Evolutionary conservation across 2,888 invertebrate genomes (phyloP).

Genomic region (Embidobia sp.): DNA sequence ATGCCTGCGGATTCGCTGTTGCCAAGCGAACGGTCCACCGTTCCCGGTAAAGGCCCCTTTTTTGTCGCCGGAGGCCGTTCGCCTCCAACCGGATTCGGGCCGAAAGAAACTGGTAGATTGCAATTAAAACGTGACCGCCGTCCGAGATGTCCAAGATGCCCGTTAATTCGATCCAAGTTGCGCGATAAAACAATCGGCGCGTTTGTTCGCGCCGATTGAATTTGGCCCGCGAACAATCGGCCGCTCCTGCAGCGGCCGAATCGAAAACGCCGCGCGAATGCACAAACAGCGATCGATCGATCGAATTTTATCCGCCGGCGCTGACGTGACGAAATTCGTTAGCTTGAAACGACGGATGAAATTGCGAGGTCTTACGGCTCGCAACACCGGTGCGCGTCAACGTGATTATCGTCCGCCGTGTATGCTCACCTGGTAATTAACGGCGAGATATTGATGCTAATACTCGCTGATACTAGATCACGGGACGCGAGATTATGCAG

Average conservation of each 20-base stretch:
- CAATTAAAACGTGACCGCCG: slow-evolving; percentile 20
- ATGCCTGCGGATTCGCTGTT: slow-evolving; percentile 13
- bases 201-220: slow-evolving; percentile 25
- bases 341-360: slow-evolving; percentile 2
- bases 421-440: slow-evolving; percentile 25
- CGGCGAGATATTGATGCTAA: slow-evolving; percentile 36
- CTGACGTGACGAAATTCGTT: slow-evolving; percentile 22
- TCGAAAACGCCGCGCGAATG: slow-evolving; percentile 2
- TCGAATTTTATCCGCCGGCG: neutral
- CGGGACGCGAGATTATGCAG: slow-evolving; percentile 16
- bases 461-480: slow-evolving; percentile 23
- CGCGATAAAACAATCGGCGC: slow-evolving; percentile 9
- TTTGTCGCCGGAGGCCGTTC: neutral
- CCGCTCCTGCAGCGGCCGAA: neutral
- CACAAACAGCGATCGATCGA: slow-evolving; percentile 28
- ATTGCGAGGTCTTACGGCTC: slow-evolving; percentile 12
- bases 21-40: too few species aligned
- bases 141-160: too few species aligned
- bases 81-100: neutral
- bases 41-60: too few species aligned
- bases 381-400: slow-evolving; percentile 27
- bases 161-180: too few species aligned
- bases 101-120: slow-evolving; percentile 23
- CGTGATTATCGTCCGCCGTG: slow-evolving; percentile 21
- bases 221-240: slow-evolving; percentile 17